Evolutionary conservation across 2,113 vertebrate species (phyloP).

Genomic region (Machaerirhynchus nigripectus): DNA sequence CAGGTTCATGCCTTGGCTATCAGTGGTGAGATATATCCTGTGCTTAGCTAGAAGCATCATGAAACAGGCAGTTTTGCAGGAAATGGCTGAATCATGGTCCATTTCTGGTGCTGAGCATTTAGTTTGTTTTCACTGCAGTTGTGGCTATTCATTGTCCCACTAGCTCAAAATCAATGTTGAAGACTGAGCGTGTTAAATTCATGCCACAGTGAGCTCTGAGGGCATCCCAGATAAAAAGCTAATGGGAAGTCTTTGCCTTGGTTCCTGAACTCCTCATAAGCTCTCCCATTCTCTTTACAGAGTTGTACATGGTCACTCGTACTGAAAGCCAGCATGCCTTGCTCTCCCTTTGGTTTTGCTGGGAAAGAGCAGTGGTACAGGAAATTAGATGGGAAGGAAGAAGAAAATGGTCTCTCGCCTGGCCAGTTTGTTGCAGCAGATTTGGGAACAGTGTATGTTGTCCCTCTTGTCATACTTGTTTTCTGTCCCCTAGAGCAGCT

Average conservation of each 20-base stretch:
- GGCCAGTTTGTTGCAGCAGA: neutral
- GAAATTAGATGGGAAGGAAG: neutral
- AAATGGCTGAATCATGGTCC: neutral
- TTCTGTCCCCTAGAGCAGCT: slow-evolving; percentile 4
- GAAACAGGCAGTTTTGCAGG: neutral
- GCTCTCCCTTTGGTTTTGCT: slow-evolving; percentile 5
- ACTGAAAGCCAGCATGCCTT: slow-evolving; percentile 25
- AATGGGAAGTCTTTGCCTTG: slow-evolving; percentile 57
- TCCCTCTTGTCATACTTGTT: neutral
- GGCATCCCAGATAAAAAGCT: neutral
- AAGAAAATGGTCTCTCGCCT: neutral
- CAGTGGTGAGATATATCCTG: neutral
- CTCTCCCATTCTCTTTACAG: slow-evolving; percentile 22
- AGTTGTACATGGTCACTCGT: neutral
- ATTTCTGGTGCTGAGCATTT: neutral
- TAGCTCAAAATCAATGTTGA: neutral
- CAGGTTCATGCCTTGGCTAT: slow-evolving; percentile 35
- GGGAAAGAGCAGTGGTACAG: neutral
- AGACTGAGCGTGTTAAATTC: neutral
- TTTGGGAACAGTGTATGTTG: slow-evolving; percentile 34
- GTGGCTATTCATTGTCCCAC: neutral
- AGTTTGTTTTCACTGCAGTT: neutral
- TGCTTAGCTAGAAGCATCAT: neutral
- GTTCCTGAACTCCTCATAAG: slow-evolving; percentile 36
- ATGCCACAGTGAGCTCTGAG: neutral